Evolutionary conservation across 2,888 invertebrate species (phyloP).

Genomic region (Hydroisotoma schaefferi): DNA sequence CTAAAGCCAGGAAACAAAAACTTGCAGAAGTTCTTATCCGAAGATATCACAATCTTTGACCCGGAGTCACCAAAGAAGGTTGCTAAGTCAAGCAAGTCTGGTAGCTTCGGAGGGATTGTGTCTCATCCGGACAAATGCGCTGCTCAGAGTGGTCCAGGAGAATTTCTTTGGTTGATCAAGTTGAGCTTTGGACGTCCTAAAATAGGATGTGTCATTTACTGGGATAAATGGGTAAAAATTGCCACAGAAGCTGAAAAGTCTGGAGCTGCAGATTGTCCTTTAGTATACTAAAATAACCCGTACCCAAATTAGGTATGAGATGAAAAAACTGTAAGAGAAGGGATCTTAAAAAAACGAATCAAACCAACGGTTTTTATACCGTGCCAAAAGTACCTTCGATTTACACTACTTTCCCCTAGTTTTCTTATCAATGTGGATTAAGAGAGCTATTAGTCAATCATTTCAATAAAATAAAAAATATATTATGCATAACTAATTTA

Average conservation of each 20-base stretch:
- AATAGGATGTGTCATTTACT: constrained; percentile 31
- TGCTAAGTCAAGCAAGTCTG: constrained; percentile 8
- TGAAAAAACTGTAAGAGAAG: too few relatives aligned
- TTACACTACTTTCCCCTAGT: not conserved
- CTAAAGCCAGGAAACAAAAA: constrained; percentile 24
- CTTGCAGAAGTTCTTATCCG: constrained; percentile 19
- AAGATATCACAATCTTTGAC: constrained; percentile 16
- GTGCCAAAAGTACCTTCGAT: constrained; percentile 7
- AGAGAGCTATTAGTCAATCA: too few relatives aligned
- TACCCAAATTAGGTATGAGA: too few relatives aligned
- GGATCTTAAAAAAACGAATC: too few relatives aligned
- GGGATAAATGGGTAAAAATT: constrained; percentile 30
- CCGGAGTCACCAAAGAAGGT: constrained; percentile 20
- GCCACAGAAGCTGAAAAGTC: constrained; percentile 14
- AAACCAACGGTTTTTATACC: too few relatives aligned
- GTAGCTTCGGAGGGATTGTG: constrained; percentile 21
- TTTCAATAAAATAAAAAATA: too few relatives aligned
- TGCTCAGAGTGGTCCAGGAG: constrained; percentile 28
- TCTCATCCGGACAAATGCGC: constrained; percentile 24
- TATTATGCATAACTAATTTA: too few relatives aligned
- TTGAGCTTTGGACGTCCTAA: constrained; percentile 30
- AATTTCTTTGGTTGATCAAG: constrained; percentile 36
- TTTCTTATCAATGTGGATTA: too few relatives aligned
- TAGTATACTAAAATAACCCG: constrained; percentile 19
- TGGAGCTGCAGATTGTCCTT: constrained; percentile 19